Base-by-base conservation (phyloP, 2,888 invertebrate genomes). In the Exephanes ischioxanthus region DNA sequence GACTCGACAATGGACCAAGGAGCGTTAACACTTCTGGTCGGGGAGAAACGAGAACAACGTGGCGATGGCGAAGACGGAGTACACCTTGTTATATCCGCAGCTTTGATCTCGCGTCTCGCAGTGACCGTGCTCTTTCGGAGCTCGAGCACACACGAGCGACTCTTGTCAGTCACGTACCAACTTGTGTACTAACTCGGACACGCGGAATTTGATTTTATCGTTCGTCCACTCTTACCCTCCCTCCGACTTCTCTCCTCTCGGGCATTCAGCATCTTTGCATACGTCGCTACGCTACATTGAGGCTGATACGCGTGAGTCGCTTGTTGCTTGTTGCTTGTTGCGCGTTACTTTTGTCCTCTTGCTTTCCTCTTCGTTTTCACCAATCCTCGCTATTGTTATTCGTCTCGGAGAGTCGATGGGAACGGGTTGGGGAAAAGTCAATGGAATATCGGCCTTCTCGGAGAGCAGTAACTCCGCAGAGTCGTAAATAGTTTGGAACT, bases 121-220 rank as follows among this genome's bases (percentile, higher is more conserved):
- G 80, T 68, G 77, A 68, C 63, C 73, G 48, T 72, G 63, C 68
- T 78, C 63, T 55, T 79, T 45, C 61, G 61, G 45, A 53, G 61
- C 53, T 73, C 19, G 68, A 61, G 51, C 53, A 66, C 41, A 75
- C 63, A 70, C 80, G 80, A 80, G 53, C 51, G 80, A 75, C 61
- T 80, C 78, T 84, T 72, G 84, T 84, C 84, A 84, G 80, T 84
- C 84, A 84, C 84, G 77, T 81, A 84, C 66, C 66, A 71, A 76
- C 51, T 58, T 68, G 83, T 78, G 83, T 71, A 66, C 78, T 73
- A 73, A 73, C 78, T 33, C 68, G 51, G 55, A 73, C 73, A 89
- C 90, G 89, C 88, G 90, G 90, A 88, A 90, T 92, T 91, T 89
- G 92, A 92, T 92, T 90, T 92, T 91, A 92, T 92, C 92, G 87